Conservation (phyloP, 64 coral and sea anemone genomes). For the Montipora efflorescens region DNA sequence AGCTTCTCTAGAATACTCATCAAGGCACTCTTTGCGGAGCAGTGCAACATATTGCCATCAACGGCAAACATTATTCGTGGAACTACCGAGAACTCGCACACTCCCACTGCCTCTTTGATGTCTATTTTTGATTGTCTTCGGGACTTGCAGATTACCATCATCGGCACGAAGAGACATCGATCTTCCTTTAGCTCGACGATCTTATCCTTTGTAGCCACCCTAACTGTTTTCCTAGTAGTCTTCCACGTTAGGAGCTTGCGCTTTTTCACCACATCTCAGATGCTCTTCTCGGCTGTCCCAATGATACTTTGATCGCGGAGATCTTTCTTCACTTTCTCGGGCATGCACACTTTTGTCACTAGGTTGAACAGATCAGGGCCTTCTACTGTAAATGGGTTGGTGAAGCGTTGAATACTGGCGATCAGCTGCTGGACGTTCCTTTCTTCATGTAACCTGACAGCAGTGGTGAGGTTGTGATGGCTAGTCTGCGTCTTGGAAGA, state of each 20-base stretch:
- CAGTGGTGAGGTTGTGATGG: conserved; percentile 34
- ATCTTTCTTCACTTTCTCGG: conserved; percentile 59
- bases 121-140: conserved; percentile 5
- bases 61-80: conserved; percentile 69
- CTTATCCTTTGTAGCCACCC: conserved; percentile 40
- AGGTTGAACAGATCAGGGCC: conserved; percentile 59
- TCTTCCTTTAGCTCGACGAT: conserved; percentile 66
- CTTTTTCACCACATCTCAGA: conserved; percentile 59
- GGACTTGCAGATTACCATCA: conserved; percentile 46
- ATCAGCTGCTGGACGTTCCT: conserved; percentile 38
- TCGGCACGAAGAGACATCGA: not conserved
- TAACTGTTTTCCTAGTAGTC: conserved; percentile 29
- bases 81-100: conserved; percentile 33
- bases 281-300: conserved; percentile 45
- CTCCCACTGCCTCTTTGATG: conserved; percentile 32
- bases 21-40: conserved; percentile 54
- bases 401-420: conserved; percentile 7
- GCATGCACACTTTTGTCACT: conserved; percentile 50
- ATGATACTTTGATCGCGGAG: conserved; percentile 44
- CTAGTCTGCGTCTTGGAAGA: conserved; percentile 9
- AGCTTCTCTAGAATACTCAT: conserved; percentile 76
- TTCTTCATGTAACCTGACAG: conserved; percentile 14
- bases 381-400: conserved; percentile 31
- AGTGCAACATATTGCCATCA: conserved; percentile 69
- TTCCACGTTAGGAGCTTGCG: conserved; percentile 69